phyloP scores from a whole-genome alignment of 2,888 invertebrate genomes.

The Chrysolina oricalcia region DNA sequence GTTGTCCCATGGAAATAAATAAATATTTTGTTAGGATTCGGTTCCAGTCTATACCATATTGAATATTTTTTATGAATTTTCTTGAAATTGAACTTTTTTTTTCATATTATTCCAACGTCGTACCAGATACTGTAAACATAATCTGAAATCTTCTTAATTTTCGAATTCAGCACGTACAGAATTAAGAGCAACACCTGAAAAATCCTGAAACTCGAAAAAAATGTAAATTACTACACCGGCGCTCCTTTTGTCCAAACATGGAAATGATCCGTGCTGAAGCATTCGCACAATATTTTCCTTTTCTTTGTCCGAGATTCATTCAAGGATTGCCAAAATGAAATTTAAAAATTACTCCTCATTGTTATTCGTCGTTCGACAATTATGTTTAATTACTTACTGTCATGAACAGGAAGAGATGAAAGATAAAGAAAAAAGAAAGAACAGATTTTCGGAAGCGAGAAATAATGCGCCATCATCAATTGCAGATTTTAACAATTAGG shows the following conservation, averaged over 20 bases:
- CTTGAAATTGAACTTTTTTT: no score
- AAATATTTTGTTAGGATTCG: no score
- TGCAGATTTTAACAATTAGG: not conserved
- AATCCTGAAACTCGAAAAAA: not conserved
- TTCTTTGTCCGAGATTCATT: slow-evolving; percentile 7
- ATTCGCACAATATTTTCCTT: slow-evolving; percentile 3
- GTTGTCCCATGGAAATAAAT: no score
- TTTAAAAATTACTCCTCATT: slow-evolving; percentile 7
- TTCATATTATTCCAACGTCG: no score
- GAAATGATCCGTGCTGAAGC: slow-evolving; percentile 1
- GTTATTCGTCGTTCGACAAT: slow-evolving; percentile 22
- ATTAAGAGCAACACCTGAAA: not conserved
- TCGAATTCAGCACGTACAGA: not conserved
- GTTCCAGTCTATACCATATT: no score
- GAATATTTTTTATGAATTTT: no score
- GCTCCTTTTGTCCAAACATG: slow-evolving; percentile 17
- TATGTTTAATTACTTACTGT: slow-evolving; percentile 19
- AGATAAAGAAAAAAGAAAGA: not conserved
- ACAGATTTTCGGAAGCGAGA: not conserved
- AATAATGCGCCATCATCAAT: not conserved
- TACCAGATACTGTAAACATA: no score
- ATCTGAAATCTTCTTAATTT: not conserved
- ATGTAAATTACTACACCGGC: slow-evolving; percentile 12
- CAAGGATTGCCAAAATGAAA: slow-evolving; percentile 4
- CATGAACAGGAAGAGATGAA: slow-evolving; percentile 10